These are phyloP conservation scores for Micrasema longulum DNA, from an alignment of 1,140 invertebrate genomes.

Conservation along the genomic window DNA sequence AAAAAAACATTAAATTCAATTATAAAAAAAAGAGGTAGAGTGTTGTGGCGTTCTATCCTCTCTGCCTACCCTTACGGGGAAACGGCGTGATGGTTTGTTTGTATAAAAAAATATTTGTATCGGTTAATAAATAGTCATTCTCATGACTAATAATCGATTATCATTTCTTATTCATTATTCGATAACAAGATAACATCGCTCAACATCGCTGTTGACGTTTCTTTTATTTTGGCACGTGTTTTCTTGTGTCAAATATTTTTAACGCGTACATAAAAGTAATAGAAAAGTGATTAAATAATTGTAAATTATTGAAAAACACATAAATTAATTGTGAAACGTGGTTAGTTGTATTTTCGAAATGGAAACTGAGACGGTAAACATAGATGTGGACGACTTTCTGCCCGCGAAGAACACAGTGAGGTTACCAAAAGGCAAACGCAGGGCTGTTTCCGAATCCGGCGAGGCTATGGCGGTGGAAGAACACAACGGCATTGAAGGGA, in stretches of 20 bases:
- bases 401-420: conserved; percentile 66
- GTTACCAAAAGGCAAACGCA: conserved; percentile 67
- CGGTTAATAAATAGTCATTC: too few species aligned
- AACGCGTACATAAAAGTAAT: not conserved
- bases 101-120: too few species aligned
- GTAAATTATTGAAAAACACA: not conserved
- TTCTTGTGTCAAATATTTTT: conserved; percentile 10
- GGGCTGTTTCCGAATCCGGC: conserved; percentile 63
- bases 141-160: too few species aligned
- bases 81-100: too few species aligned
- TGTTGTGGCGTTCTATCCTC: too few species aligned
- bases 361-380: conserved; percentile 66
- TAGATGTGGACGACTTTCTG: conserved; percentile 70
- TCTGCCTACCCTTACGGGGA: too few species aligned
- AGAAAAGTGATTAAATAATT: not conserved
- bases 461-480: conserved; percentile 74
- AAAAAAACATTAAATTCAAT: too few species aligned
- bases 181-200: too few species aligned
- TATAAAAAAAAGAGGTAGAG: too few species aligned
- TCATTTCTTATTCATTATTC: too few species aligned
- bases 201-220: not conserved
- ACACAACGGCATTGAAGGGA: conserved; percentile 74
- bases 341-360: conserved; percentile 30
- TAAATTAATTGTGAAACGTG: not conserved
- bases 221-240: conserved; percentile 43